Evolutionary conservation across 2,888 invertebrate species (phyloP), one percentile per base, ranked within the genome.

Genomic region (Drosophila antonietae): DNA sequence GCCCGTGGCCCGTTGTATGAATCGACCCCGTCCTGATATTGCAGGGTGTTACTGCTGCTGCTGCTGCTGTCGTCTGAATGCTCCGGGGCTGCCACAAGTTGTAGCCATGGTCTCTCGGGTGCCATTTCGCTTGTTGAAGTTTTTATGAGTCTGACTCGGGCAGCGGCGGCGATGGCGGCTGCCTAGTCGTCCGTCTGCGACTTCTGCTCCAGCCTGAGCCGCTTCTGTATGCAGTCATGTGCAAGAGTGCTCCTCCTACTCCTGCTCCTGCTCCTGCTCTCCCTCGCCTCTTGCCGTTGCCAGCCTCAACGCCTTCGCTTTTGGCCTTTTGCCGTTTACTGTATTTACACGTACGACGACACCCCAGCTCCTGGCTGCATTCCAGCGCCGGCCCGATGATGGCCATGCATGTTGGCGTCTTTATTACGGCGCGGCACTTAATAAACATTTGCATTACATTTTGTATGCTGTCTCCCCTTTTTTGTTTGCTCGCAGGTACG

Each of bases 91-190:
- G 75, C 77, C 83, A 80, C 71, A 78, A 80, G 81, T 78, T 83
- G 83, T 80, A 86, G 83, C 81, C 83, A 80, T 83, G 78, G 78
- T 81, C 86, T 44, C 83, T 77, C 77, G 83, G 83, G 87, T 87
- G 77, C 87, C 79, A 84, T 84, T 84, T 87, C 81, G 87, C 87
- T 84, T 79, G 83, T 87, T 84, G 84, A 79, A 84, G 83, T 84
- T 84, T 84, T 84, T 84, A 87, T 87, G 87, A 84, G 83, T 81
- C 87, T 86, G 83, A 57, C 73, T 73, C 41, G 56, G 44, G 52
- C 62, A 39, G 52, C 62, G 41, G 44, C 62, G n/a, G 12, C 44
- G 51, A 37, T 39, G 41, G 44, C 59, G 39, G 47, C 64, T 14
- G 18, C 41, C 47, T 43, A 51, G 33, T 51, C 51, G 33, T 51